Conservation (phyloP, 1,140 invertebrate species). For the Piezodorus guildinii region DNA sequence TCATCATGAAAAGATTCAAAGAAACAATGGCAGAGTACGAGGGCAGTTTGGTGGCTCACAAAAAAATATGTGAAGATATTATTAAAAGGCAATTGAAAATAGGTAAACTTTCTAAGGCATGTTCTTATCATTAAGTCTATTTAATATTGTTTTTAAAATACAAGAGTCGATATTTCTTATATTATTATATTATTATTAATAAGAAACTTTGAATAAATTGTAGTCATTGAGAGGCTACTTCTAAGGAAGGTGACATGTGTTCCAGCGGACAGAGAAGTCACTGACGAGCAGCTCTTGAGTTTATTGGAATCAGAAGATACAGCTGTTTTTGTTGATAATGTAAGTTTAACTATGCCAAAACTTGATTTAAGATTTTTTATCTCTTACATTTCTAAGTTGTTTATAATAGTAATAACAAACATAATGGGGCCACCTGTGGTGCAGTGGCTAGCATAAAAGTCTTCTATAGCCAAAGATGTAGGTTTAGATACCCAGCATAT, state of each 20-base stretch:
- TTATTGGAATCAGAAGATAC: conserved; percentile 19
- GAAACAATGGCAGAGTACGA: conserved; percentile 17
- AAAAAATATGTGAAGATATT: conserved; percentile 17
- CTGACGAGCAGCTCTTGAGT: conserved; percentile 13
- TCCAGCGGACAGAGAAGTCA: conserved; percentile 21
- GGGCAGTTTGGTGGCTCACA: conserved; percentile 4
- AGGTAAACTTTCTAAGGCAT: conserved; percentile 15
- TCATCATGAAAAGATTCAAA: conserved; percentile 11
- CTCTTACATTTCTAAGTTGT: too few relatives aligned
- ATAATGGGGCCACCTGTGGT: too few relatives aligned
- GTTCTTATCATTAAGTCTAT: not conserved
- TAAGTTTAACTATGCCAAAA: conserved; percentile 14
- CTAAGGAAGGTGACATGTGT: conserved; percentile 20
- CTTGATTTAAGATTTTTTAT: too few relatives aligned
- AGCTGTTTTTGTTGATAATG: conserved; percentile 21
- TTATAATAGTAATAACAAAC: too few relatives aligned
- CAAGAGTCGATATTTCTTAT: not conserved
- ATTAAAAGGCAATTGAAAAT: conserved; percentile 21
- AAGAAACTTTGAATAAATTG: conserved; percentile 11
- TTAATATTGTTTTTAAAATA: not conserved
- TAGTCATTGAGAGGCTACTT: conserved; percentile 19
- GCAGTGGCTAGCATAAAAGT: too few relatives aligned
- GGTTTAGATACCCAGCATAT: too few relatives aligned
- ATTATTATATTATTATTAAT: not conserved
- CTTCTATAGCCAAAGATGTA: too few relatives aligned